Percentiles rank a stretch among this genome's conserved stretches.
phyloP scores from a whole-genome alignment of 2,888 invertebrate species.

The Sarcophaga caerulescens region DNA sequence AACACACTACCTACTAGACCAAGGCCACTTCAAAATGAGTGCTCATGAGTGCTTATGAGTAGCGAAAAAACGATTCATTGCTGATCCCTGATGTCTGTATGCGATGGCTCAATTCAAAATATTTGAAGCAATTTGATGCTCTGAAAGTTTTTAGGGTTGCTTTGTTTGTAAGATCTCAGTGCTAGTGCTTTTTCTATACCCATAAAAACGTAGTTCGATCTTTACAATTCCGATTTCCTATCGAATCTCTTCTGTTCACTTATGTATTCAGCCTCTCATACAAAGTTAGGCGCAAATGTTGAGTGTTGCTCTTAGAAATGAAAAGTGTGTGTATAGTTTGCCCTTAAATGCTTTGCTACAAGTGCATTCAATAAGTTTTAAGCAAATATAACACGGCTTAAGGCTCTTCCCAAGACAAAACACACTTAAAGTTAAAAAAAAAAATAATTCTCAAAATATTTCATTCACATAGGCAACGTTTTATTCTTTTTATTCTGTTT shows the following conservation, averaged over 20 bases:
- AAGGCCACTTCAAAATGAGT: no score
- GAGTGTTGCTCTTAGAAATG: not conserved
- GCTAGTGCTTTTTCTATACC: no score
- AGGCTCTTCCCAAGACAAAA: conserved; percentile 12
- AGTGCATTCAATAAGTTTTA: conserved; percentile 57
- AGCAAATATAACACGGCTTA: conserved; percentile 51
- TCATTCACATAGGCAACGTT: conserved; percentile 2
- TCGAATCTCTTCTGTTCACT: no score
- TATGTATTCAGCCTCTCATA: no score
- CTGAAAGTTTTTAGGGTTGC: not conserved
- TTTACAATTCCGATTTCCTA: no score
- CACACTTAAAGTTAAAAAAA: not conserved
- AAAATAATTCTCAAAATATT: conserved; percentile 13
- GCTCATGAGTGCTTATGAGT: no score
- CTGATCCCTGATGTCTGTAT: no score
- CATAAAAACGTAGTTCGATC: no score
- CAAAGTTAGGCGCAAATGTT: not conserved
- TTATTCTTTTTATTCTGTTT: conserved; percentile 34
- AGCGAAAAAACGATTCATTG: no score
- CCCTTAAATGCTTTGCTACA: conserved; percentile 31
- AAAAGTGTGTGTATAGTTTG: conserved; percentile 27
- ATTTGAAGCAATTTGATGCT: not conserved
- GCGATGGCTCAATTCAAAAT: no score
- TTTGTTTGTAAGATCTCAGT: no score
- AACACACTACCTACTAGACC: no score